Evolutionary conservation across 37 sponge, comb jelly and placozoan genomes (phyloP), one percentile per base, ranked within the genome.

Genomic region (Ianthella basta): DNA sequence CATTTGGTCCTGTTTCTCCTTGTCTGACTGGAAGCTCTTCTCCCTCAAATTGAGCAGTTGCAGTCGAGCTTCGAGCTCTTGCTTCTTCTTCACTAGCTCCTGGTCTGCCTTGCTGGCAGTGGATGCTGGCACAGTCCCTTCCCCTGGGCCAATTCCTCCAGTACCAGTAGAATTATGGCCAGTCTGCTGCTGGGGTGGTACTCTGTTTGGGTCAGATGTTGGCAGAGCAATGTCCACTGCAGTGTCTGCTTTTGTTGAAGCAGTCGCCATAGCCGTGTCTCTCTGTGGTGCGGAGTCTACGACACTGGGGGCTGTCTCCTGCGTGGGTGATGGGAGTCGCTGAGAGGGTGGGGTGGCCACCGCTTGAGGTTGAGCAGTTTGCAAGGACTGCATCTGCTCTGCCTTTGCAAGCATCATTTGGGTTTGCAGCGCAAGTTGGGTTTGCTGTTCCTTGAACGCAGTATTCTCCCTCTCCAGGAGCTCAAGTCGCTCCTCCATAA

Each of bases 11-110:
- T 59, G 79, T 40, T 23, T 32, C 80, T 64, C 73, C 64, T 79
- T 39, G 12, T 50, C 24, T 15, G 56, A 14, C 69, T 86, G 55
- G 35, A 84, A 35, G 16, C 10, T 24, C 35, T 68, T n/a, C 37
- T 70, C 72, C 40, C 55, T 39, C 50, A 75, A 5, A 13, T 75
- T 15, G 3, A 75, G 54, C n/a, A 44, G 20, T 41, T 44, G 37
- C 25, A 75, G 53, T 10, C 38, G 37, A n/a, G 33, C 78, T 41
- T 75, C 78, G 40, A 75, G 44, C 78, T 75, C 78, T 4, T 40
- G 10, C 44, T 19, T 50, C 25, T 53, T 53, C 53, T 41, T 41
- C 13, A 40, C 25, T 36, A 34, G 40, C 23, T 32, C 25, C 41
- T 32, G 0, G 21, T 82, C 50, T 36, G 21, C 29, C 66, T 82